These are phyloP conservation scores for Ylistrum balloti DNA, from an alignment of 1,140 invertebrate species.

Conservation along the genomic window DNA sequence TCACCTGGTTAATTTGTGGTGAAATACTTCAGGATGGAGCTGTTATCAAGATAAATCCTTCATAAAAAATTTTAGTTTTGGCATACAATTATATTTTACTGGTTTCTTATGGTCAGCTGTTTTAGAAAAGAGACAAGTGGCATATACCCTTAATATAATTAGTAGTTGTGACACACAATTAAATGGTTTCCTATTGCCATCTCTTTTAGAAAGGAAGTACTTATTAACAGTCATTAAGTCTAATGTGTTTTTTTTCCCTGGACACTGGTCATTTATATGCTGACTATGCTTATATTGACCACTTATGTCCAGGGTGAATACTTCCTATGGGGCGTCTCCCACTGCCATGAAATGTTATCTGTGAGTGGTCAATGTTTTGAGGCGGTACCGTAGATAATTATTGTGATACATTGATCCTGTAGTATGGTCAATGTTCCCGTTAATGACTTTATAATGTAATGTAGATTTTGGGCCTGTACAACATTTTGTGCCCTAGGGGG, in stretches of 20 bases:
- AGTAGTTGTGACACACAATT: no score
- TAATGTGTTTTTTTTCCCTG: not conserved
- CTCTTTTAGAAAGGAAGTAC: no score
- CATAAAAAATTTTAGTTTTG: no score
- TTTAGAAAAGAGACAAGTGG: no score
- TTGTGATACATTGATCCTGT: not conserved
- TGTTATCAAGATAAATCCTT: no score
- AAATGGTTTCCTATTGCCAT: no score
- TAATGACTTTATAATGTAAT: not conserved
- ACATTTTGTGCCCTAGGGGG: not conserved
- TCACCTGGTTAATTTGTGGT: no score
- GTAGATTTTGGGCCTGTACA: not conserved
- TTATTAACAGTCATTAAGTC: not conserved
- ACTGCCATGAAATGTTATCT: not conserved
- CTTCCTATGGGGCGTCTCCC: not conserved
- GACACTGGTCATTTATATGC: not conserved
- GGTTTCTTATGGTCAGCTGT: no score
- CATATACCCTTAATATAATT: no score
- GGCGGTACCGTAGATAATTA: conserved; percentile 12
- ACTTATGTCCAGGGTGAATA: not conserved
- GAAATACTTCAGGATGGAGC: no score
- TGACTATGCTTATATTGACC: not conserved
- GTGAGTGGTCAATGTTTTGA: not conserved
- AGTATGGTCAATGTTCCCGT: not conserved
- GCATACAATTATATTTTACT: no score